A percentile compares a stretch with the other conserved stretches of the same genome.
Conservation (phyloP, 1,140 invertebrate species). For the Ylistrum balloti region DNA sequence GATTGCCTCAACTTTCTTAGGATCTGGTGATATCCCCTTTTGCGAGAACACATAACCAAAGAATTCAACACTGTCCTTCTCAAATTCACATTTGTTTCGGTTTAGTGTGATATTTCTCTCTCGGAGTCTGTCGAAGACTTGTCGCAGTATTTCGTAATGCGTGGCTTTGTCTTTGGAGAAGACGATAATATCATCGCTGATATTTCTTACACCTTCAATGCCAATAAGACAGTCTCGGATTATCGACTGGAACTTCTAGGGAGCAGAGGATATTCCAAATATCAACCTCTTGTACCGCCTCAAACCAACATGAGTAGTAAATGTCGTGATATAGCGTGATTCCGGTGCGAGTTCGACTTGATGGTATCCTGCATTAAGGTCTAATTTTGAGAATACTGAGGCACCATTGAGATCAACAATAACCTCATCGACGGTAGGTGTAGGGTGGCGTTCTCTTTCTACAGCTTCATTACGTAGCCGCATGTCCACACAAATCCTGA, state of each 20-base stretch:
- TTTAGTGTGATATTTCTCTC: no score
- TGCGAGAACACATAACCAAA: no score
- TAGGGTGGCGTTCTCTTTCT: slow-evolving; percentile 59
- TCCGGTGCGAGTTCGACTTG: slow-evolving; percentile 59
- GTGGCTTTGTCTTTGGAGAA: no score
- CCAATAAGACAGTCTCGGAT: no score
- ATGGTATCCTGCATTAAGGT: slow-evolving; percentile 65
- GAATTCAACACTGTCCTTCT: no score
- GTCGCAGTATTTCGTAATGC: slow-evolving; percentile 45
- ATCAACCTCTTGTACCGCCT: slow-evolving; percentile 59
- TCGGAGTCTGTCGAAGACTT: no score
- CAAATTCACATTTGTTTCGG: no score
- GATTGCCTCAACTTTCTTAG: no score
- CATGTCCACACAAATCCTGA: slow-evolving; percentile 68
- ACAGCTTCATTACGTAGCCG: slow-evolving; percentile 60
- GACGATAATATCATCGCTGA: no score
- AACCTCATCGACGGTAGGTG: no score
- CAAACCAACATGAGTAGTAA: slow-evolving; percentile 64
- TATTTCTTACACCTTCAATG: no score
- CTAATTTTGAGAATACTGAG: slow-evolving; percentile 62
- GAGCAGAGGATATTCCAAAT: slow-evolving; percentile 63
- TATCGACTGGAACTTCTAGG: slow-evolving; percentile 70
- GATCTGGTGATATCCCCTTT: no score
- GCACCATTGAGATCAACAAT: slow-evolving; percentile 63
- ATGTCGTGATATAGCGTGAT: slow-evolving; percentile 64